Percentiles rank a stretch among this genome's conserved stretches.
phyloP scores from a whole-genome alignment of 2,888 invertebrate genomes.

The Imbricaverruca yamaguchii region DNA sequence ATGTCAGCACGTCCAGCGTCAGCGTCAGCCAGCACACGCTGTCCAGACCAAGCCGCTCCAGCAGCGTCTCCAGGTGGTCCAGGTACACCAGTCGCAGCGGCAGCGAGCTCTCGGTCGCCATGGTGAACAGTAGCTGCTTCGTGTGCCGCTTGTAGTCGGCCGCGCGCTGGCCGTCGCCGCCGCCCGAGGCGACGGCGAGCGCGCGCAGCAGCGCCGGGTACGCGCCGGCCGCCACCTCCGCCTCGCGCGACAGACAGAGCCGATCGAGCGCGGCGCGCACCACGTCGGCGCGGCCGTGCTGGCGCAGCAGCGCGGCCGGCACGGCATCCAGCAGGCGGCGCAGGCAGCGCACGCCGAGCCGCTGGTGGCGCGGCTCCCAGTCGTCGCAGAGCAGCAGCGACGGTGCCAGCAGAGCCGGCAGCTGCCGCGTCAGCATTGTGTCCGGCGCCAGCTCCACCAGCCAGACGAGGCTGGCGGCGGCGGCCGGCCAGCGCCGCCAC shows the following conservation, averaged over 20 bases:
- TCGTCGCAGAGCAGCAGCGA: conserved; percentile 2
- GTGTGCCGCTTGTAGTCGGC: no score
- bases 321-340: neutral
- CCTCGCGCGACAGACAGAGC: neutral
- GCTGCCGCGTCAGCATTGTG: neutral
- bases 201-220: no score
- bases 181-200: no score
- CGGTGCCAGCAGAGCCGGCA: conserved; percentile 7
- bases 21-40: neutral
- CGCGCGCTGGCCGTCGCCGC: no score
- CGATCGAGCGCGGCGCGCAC: neutral
- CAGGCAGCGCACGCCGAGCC: neutral
- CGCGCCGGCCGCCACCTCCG: no score
- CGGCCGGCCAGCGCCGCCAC: no score
- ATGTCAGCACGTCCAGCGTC: neutral
- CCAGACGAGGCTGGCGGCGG: no score
- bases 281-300: neutral
- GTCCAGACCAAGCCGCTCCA: neutral
- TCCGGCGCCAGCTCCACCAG: no score
- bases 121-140: no score
- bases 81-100: neutral
- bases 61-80: neutral
- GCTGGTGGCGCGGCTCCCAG: conserved; percentile 19
- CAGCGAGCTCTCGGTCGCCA: no score
- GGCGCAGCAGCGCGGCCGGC: neutral